A percentile compares a stretch with the other conserved stretches of the same genome.
These are phyloP conservation scores for Scaptodrosophila latifasciaeformis DNA, from an alignment of 2,888 invertebrate species.

Conservation along the genomic window DNA sequence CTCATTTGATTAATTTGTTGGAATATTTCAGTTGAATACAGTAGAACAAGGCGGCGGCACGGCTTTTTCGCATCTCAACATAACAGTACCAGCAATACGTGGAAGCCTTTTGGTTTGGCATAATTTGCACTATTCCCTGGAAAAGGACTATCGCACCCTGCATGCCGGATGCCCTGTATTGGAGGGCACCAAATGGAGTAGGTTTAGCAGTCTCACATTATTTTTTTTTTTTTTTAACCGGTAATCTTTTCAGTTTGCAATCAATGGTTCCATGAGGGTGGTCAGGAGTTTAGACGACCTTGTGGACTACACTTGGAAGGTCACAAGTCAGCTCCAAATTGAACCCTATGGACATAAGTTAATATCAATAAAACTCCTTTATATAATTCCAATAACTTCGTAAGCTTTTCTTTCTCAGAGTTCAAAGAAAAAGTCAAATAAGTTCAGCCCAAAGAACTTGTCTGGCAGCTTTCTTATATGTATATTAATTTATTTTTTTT, in stretches of 20 bases:
- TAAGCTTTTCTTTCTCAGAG: no score
- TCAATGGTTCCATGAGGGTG: constrained; percentile 90
- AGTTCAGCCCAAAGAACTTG: no score
- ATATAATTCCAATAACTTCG: no score
- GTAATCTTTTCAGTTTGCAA: constrained; percentile 79
- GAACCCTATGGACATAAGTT: no score
- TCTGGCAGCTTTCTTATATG: no score
- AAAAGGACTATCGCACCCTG: constrained; percentile 89
- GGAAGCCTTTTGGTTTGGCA: constrained; percentile 94
- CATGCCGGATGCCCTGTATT: constrained; percentile 97
- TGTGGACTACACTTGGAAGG: constrained; percentile 75
- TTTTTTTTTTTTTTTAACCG: background rate
- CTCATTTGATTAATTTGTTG: background rate
- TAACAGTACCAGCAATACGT: constrained; percentile 89
- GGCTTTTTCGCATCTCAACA: constrained; percentile 90
- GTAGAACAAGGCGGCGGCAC: constrained; percentile 90
- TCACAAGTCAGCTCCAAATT: constrained; percentile 66
- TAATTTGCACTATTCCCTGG: constrained; percentile 90
- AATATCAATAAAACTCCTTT: no score
- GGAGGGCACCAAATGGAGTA: constrained; percentile 96
- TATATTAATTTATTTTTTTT: no score
- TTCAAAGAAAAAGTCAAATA: no score
- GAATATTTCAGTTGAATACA: constrained; percentile 34
- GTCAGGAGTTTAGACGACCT: constrained; percentile 84
- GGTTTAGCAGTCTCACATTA: constrained; percentile 38